Evolutionary conservation across 2,113 vertebrate genomes (phyloP).

Genomic region (Mormyrus iriodes): DNA sequence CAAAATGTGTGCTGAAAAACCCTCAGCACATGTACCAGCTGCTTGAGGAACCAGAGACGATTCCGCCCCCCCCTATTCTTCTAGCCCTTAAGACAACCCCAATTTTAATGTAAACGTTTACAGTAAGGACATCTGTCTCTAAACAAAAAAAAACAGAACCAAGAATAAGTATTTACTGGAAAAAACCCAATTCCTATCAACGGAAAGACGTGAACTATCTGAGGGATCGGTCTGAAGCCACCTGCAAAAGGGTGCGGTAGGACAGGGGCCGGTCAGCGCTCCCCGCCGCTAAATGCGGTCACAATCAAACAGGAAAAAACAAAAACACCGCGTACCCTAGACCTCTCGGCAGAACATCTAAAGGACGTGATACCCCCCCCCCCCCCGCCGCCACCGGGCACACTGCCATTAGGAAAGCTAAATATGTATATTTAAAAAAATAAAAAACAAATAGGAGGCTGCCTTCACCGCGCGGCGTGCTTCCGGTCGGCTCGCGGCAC

Average conservation of each 20-base stretch:
- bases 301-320: conserved; percentile 8
- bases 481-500: conserved; percentile 54
- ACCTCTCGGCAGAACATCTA: conserved; percentile 13
- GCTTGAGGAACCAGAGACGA: background rate
- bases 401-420: conserved; percentile 31
- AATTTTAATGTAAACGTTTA: background rate
- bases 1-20: background rate
- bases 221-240: background rate
- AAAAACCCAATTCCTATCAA: background rate
- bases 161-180: background rate
- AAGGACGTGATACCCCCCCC: conserved; percentile 10
- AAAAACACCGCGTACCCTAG: background rate
- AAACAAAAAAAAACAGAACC: background rate
- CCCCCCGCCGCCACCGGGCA: conserved; percentile 35
- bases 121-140: background rate
- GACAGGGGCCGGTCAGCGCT: background rate
- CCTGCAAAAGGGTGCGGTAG: background rate
- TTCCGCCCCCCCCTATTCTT: background rate
- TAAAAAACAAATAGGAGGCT: conserved; percentile 38
- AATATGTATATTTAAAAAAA: background rate
- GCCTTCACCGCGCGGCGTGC: conserved; percentile 46
- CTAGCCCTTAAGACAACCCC: background rate
- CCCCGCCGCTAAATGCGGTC: background rate
- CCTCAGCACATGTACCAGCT: background rate
- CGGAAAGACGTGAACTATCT: background rate